Conservation (phyloP, 1,140 invertebrate genomes). For the Cotesia typhae region DNA sequence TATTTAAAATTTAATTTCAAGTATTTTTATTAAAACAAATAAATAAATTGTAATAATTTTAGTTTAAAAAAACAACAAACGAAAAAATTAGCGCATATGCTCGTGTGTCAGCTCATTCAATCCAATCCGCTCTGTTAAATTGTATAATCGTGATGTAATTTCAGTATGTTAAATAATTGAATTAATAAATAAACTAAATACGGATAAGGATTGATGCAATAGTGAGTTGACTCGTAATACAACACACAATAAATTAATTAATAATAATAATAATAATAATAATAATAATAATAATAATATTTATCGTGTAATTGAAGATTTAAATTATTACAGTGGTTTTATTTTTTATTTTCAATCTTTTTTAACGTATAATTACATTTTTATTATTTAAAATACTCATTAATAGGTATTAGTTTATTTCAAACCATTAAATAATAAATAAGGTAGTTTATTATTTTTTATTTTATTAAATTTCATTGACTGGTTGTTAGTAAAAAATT, state of each 20-base stretch:
- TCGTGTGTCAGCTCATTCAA: conserved; percentile 1
- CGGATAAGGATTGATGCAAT: conserved; percentile 54
- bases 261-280: neutral
- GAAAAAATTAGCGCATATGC: conserved; percentile 5
- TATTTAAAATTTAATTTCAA: too few relatives aligned
- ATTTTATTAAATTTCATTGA: too few relatives aligned
- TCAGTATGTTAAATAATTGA: neutral
- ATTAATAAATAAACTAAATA: conserved; percentile 1
- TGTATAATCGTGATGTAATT: conserved; percentile 12
- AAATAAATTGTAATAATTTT: neutral
- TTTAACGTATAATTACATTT: too few relatives aligned
- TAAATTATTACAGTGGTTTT: neutral
- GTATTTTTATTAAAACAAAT: neutral
- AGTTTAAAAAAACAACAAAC: neutral
- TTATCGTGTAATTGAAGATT: too few relatives aligned
- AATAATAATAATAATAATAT: neutral
- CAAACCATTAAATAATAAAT: too few relatives aligned
- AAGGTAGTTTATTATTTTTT: too few relatives aligned
- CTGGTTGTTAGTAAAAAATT: too few relatives aligned
- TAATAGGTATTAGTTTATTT: too few relatives aligned
- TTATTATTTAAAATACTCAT: too few relatives aligned
- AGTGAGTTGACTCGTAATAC: conserved; percentile 45
- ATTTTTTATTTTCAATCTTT: neutral
- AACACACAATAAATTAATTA: conserved; percentile 9
- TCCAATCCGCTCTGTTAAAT: conserved; percentile 5